These are phyloP conservation scores for Callaeas wilsoni DNA, from an alignment of 2,113 vertebrate species.

Conservation along the genomic window DNA sequence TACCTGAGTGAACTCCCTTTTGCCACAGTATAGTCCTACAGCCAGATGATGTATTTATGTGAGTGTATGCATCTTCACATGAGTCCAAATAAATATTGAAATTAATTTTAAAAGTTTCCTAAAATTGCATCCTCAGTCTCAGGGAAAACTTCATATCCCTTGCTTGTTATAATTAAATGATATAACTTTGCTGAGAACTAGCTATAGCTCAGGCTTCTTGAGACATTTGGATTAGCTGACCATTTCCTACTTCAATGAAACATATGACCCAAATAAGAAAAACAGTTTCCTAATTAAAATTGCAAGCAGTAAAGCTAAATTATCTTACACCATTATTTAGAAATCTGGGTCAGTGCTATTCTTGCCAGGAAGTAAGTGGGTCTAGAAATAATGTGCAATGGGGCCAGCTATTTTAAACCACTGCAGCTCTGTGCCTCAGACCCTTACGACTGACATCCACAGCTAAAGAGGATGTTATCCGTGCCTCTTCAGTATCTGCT, in stretches of 20 bases:
- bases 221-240: not conserved
- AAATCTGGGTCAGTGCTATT: not conserved
- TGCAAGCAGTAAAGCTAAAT: not conserved
- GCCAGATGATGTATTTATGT: not conserved
- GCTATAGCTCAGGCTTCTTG: not conserved
- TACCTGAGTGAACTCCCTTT: not conserved
- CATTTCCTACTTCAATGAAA: not conserved
- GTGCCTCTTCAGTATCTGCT: not conserved
- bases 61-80: fast-evolving
- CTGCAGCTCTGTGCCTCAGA: not conserved
- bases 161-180: not conserved
- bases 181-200: not conserved
- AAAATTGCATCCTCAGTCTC: not conserved
- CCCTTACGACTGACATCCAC: fast-evolving
- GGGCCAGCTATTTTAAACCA: not conserved
- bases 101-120: not conserved
- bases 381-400: not conserved
- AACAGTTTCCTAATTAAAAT: not conserved
- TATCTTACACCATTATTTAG: not conserved
- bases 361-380: not conserved
- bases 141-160: not conserved
- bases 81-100: not conserved
- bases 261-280: not conserved
- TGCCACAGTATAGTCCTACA: not conserved
- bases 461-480: not conserved